phyloP scores from a whole-genome alignment of 2,113 vertebrate species.

The Patagioenas fasciata region DNA sequence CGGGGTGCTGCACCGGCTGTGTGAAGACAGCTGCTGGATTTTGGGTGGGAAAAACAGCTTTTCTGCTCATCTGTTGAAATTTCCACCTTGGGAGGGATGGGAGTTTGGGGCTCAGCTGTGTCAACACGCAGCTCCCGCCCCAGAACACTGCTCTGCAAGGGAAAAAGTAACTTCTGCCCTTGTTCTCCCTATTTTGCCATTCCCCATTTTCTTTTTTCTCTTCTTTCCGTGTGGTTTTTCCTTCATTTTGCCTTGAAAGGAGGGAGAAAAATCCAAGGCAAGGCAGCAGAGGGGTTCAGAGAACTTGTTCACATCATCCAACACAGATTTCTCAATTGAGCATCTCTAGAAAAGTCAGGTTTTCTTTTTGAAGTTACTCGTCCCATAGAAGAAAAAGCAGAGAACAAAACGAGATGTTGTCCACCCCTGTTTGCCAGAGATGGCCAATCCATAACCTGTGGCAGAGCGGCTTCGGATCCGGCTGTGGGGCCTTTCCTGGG shows the following conservation, averaged over 20 bases:
- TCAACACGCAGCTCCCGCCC: fast-evolving
- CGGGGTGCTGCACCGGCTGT: neutral
- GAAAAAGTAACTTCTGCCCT: neutral
- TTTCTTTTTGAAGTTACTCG: neutral
- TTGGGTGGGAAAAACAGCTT: neutral
- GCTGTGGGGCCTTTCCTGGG: neutral
- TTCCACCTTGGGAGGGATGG: neutral
- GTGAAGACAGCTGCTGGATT: fast-evolving
- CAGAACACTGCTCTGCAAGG: neutral
- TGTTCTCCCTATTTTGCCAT: neutral
- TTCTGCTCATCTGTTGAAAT: neutral
- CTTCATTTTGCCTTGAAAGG: neutral
- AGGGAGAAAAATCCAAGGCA: fast-evolving
- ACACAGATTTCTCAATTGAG: neutral
- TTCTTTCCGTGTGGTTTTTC: neutral
- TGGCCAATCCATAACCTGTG: neutral
- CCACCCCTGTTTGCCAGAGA: neutral
- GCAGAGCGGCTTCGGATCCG: fast-evolving
- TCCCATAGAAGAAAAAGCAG: neutral
- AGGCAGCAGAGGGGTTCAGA: neutral
- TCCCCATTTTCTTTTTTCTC: neutral
- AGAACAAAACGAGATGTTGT: neutral
- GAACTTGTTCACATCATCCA: neutral
- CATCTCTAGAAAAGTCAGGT: neutral
- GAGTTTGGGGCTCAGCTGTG: neutral